Evolutionary conservation across 2,113 vertebrate species (phyloP).

Genomic region (Condylura cristata): DNA sequence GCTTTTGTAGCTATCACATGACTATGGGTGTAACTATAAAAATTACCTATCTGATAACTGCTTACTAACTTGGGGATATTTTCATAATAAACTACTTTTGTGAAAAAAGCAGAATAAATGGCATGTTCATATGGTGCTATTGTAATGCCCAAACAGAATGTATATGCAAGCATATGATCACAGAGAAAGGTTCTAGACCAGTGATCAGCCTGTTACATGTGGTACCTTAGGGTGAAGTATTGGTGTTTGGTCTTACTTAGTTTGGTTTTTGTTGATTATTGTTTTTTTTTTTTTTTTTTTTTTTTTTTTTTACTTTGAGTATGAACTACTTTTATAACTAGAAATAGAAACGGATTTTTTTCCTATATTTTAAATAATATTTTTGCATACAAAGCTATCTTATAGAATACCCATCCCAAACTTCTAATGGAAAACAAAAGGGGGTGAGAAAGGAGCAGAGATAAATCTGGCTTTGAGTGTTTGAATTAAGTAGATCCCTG

Average conservation of each 20-base stretch:
- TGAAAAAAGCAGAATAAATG: constrained; percentile 22
- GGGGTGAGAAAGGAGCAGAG: not conserved
- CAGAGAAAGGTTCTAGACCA: not conserved
- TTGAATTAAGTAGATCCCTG: not conserved
- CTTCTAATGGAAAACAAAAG: not conserved
- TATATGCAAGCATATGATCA: not conserved
- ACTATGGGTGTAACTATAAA: not conserved
- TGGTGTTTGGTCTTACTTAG: not conserved
- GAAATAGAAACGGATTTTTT: constrained; percentile 40
- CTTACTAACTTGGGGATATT: not conserved
- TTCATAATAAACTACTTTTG: constrained; percentile 19
- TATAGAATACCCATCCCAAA: not conserved
- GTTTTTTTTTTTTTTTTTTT: not conserved
- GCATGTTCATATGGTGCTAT: not conserved
- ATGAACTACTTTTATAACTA: constrained; percentile 7
- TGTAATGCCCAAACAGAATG: not conserved
- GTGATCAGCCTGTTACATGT: not conserved
- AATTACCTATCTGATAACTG: not conserved
- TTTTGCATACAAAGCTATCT: not conserved
- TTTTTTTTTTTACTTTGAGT: not conserved
- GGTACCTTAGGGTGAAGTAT: not conserved
- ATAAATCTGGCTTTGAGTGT: not conserved
- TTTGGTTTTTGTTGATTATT: not conserved
- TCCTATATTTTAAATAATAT: not conserved
- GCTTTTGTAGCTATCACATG: not conserved